Base-by-base conservation (phyloP, 2,113 vertebrate species). In the Micromys minutus region DNA sequence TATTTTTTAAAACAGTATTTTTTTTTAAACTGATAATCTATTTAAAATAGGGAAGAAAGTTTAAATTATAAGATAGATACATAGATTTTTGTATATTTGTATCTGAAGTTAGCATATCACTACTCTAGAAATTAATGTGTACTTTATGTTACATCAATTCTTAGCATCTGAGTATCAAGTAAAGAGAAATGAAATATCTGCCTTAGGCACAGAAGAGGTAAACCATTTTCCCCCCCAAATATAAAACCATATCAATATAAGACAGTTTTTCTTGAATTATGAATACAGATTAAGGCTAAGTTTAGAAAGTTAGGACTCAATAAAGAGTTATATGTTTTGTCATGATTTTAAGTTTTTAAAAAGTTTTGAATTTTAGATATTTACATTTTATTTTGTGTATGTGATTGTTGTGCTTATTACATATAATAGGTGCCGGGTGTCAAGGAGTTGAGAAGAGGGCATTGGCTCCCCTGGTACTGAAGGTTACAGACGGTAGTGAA, bases 281-380 rank as follows among this genome's bases (percentile, higher is more conserved):
- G 31, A 89, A 74, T 95, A 55, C 52, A 63, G n/a, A 61, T 17
- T 34, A 45, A 17, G 29, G 71, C 87, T 89, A 89, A 69, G 22
- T 89, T 77, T 94, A 93, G 71, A 26, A 88, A 90, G 80, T n/a
- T 94, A 7, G 50, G 55, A 34, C 34, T 89, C 87, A 85, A 36
- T 91, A 93, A 93, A 15, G 19, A 87, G 39, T 94, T 84, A 86
- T 34, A 61, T 90, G 55, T 93, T 86, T 95, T 85, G 67, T 89
- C 15, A 47, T 71, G 61, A 71, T 84, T 84, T 84, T 65, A 85
- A 34, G 47, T 87, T 87, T 5, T 69, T 86, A 77, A 77, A 77
- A 76, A 17, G 45, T 47, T 76, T 77, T 50, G 15, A 34, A 34
- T 77, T 77, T 50, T 77, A 50, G 75, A 19, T 77, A 52, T 77